Base-by-base conservation (phyloP, 2,888 invertebrate species). In the Machimus rusticus region DNA sequence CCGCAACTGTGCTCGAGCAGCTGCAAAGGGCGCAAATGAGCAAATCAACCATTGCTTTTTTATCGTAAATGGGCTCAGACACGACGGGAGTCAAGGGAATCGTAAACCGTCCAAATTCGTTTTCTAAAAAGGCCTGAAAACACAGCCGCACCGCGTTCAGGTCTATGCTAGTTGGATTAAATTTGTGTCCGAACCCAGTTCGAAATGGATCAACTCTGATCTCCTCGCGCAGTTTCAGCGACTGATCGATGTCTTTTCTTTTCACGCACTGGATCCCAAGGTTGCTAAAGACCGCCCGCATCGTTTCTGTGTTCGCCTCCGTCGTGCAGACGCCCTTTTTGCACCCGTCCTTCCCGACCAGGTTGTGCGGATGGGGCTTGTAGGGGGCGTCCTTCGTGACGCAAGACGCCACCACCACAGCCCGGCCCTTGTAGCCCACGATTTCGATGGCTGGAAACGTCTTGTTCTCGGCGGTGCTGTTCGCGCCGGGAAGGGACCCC, bases 251-350 rank as follows among this genome's bases (percentile, higher is more conserved):
- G 91, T 99, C 99, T 91, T 97, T 97, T 91, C 97, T 96, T 93
- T 98, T 99, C 46, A 98, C 98, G 93, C 99, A 99, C 92, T 99
- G 99, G 90, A 99, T 98, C 88, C 99, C 99, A 90, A 99, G 95
- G 93, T 98, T 98, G 90, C 97, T 96, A 93, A 99, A 98, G 89
- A 96, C 95, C 87, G 96, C 96, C 66, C 95, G 94, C 95, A 96
- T 96, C 88, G 95, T 95, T 87, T 97, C 96, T 88, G 94, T 95
- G 88, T 95, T 95, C 86, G 96, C 95, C 93, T 96, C 95, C 90
- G 98, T 93, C 0, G 98, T 98, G 93, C 98, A 98, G 57, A 99
- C 97, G 78, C 99, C 99, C 91, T 95, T 95, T 92, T 96, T 96
- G 93, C 99, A 99, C 84, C 96, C 96, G 91, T 99, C 99, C 91